Evolutionary conservation across 2,797 vertebrate genomes (phyloP), one percentile per base, ranked within the genome.

Genomic region (Falco biarmicus): DNA sequence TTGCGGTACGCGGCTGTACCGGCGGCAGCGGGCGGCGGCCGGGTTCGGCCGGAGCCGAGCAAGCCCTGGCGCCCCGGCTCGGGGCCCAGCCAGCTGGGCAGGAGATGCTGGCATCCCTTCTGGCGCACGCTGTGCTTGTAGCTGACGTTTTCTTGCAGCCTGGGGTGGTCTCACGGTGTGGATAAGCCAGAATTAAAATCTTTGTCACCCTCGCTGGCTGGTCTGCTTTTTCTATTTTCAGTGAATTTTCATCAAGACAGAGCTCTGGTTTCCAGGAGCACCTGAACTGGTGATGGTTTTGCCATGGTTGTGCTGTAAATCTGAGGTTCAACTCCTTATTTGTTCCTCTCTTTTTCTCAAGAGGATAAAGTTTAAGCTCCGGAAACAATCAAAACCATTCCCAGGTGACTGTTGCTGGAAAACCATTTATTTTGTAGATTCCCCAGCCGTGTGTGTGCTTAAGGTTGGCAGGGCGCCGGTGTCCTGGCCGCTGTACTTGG

Each of bases 71-170:
- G 41, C 41, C 12, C 41, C 41, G 41, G 41, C 41, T 14, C 14
- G 37, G 37, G 37, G 37, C 37, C 37, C 37, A 39, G 37, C 37
- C 37, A 39, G 37, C 37, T 39, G 37, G 37, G 37, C 37, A 39
- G 37, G 37, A 43, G 13, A 15, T 24, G 4, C 0, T 11, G 34
- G 28, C 3, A 0, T 15, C 25, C 4, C 19, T 15, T 18, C 4
- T 22, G 1, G 64, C 15, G 21, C 19, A 22, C 29, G 3, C n/a
- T 14, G 2, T 14, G n/a, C 26, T 22, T 24, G 21, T 8, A 18
- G 19, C 28, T 15, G 13, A 14, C 3, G 37, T 39, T 39, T 39
- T 21, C 13, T 29, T 24, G 14, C 15, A 9, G 15, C 28, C 3
- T 21, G 10, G 5, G 11, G 18, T 12, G 22, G 34, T 26, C 21